Evolutionary conservation across 2,888 invertebrate genomes (phyloP).

Genomic region (Ochropacha duplaris): DNA sequence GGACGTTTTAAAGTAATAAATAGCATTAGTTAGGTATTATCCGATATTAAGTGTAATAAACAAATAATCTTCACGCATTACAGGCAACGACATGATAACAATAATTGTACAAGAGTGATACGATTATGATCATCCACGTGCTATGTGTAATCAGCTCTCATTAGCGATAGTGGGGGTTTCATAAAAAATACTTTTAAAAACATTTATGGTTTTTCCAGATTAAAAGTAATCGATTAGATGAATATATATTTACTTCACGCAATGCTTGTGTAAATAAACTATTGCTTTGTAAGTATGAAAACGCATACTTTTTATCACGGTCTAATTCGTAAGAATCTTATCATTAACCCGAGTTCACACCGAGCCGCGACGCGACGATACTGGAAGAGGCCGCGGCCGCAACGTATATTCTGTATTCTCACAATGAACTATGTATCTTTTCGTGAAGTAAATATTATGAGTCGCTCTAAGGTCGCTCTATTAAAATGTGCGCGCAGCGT

Average conservation of each 20-base stretch:
- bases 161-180: neutral
- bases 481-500: neutral
- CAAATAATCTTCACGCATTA: neutral
- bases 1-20: neutral
- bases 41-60: neutral
- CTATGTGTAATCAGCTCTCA: neutral
- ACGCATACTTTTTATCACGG: neutral
- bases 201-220: no score
- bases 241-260: no score
- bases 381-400: no score
- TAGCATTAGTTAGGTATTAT: neutral
- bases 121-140: neutral
- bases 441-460: no score
- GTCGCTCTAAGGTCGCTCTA: no score
- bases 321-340: neutral
- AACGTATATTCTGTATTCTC: no score
- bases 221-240: no score
- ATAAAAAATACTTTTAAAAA: neutral
- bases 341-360: no score
- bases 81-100: neutral
- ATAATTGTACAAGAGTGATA: conserved; percentile 1
- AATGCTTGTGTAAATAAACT: no score
- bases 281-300: no score
- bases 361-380: no score
- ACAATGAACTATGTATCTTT: no score